phyloP scores from a whole-genome alignment of 2,113 vertebrate genomes.

The Fulmarus glacialis region DNA sequence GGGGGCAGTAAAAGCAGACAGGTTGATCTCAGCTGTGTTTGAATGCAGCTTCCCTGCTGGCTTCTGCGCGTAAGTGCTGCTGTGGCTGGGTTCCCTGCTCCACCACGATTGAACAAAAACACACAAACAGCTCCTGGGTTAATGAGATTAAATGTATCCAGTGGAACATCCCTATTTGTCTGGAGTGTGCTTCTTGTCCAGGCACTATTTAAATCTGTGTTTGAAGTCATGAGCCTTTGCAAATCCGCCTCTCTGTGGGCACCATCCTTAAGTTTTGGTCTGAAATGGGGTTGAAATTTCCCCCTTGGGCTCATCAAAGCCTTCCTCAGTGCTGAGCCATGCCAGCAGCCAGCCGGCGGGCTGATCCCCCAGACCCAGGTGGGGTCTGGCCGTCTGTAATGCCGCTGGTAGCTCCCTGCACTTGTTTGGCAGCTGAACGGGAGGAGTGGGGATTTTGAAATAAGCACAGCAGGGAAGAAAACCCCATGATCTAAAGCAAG shows the following conservation, averaged over 20 bases:
- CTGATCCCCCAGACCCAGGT: not conserved
- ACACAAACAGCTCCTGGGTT: not conserved
- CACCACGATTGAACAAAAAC: fast-evolving
- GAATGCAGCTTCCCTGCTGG: not conserved
- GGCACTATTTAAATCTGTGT: not conserved
- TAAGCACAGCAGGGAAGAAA: not conserved
- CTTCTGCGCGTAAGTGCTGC: not conserved
- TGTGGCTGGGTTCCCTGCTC: not conserved
- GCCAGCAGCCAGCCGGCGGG: not conserved
- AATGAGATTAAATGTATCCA: not conserved
- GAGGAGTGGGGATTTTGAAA: not conserved
- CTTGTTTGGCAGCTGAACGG: not conserved
- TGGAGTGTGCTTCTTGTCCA: not conserved
- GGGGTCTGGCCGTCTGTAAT: fast-evolving
- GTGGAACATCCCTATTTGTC: not conserved
- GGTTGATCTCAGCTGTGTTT: not conserved
- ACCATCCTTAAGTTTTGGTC: not conserved
- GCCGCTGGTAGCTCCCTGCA: fast-evolving
- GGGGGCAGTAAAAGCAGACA: not conserved
- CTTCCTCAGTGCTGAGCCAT: not conserved
- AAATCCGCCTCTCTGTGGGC: not conserved
- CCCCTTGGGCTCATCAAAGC: not conserved
- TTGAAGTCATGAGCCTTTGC: not conserved
- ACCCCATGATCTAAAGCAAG: not conserved
- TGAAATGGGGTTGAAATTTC: not conserved